These are phyloP conservation scores for Colletes gigas DNA, from an alignment of 1,140 invertebrate genomes.

Conservation along the genomic window DNA sequence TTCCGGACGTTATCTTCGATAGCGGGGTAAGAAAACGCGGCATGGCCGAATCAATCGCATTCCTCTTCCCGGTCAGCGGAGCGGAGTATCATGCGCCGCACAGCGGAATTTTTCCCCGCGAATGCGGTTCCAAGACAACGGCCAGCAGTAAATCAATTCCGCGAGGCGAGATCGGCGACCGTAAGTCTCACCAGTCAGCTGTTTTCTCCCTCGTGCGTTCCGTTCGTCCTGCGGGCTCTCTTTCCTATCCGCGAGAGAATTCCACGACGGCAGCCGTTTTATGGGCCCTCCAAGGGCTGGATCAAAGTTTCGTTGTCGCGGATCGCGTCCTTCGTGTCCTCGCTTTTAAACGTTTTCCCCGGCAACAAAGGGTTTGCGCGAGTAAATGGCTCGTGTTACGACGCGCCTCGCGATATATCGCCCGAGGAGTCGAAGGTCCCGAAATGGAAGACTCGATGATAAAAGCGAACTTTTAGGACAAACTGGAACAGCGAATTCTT, in stretches of 20 bases:
- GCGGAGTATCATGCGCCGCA: constrained; percentile 21
- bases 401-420: constrained; percentile 39
- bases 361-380: constrained; percentile 38
- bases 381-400: constrained; percentile 38
- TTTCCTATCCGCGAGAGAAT: constrained; percentile 35
- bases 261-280: constrained; percentile 47
- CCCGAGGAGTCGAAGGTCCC: not conserved
- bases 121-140: constrained; percentile 18
- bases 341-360: constrained; percentile 38
- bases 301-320: constrained; percentile 55
- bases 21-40: constrained; percentile 44
- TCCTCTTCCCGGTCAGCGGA: constrained; percentile 44
- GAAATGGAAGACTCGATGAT: constrained; percentile 25
- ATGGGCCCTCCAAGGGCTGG: constrained; percentile 23
- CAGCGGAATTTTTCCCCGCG: constrained; percentile 48
- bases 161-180: constrained; percentile 34
- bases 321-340: not conserved
- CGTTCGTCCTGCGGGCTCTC: not conserved
- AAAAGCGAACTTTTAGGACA: constrained; percentile 23
- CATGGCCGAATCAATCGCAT: constrained; percentile 54
- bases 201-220: not conserved
- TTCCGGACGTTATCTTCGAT: constrained; percentile 10
- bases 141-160: constrained; percentile 50
- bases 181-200: constrained; percentile 48
- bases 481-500: not conserved